Percentiles rank a stretch among this genome's conserved stretches.
Evolutionary conservation across 2,888 invertebrate species (phyloP).

Genomic region (Ceratothoa steindachneri): DNA sequence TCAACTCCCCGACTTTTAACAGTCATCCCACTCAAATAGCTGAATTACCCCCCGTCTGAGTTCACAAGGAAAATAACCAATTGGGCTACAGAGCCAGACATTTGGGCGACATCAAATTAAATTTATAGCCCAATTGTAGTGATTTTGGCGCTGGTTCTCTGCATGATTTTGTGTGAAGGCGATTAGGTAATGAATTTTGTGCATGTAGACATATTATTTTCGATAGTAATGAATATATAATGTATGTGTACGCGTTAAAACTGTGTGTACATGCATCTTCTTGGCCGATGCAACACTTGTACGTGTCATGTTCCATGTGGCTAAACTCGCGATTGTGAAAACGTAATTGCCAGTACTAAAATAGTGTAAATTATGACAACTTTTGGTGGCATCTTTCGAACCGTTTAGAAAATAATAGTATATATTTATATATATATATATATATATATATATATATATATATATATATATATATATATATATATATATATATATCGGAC

Average conservation of each 20-base stretch:
- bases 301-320: background rate
- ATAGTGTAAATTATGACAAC: background rate
- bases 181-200: background rate
- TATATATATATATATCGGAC: conserved; percentile 1
- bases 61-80: background rate
- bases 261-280: background rate
- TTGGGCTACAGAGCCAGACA: background rate
- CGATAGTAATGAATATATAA: background rate
- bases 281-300: background rate
- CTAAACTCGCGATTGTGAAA: background rate
- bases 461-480: conserved; percentile 12
- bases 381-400: background rate
- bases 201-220: background rate
- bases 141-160: background rate
- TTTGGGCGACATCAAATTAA: background rate
- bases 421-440: conserved; percentile 3
- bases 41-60: background rate
- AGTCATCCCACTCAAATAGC: background rate
- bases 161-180: background rate
- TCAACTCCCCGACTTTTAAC: background rate
- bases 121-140: background rate
- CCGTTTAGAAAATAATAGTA: background rate
- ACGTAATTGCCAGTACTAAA: background rate
- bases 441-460: conserved; percentile 12
- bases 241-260: background rate